Evolutionary conservation across 1,140 invertebrate genomes (phyloP).

Genomic region (Drosophila prosaltans): DNA sequence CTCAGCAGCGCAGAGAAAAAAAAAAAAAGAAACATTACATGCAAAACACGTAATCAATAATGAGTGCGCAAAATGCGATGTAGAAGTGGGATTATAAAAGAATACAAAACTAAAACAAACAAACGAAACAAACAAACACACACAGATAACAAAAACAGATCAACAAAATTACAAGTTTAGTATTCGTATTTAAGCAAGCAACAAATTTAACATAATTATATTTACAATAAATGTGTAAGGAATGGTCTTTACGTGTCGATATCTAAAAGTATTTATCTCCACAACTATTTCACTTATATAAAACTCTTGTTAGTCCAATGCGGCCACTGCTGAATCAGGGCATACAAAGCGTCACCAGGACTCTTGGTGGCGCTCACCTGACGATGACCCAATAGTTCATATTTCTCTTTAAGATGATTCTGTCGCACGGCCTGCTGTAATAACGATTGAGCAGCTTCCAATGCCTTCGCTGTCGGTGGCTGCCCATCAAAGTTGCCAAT

Average conservation of each 20-base stretch:
- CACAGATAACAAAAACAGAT: slow-evolving; percentile 54
- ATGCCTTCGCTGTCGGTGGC: slow-evolving; percentile 83
- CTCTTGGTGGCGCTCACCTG: slow-evolving; percentile 86
- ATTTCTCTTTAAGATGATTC: slow-evolving; percentile 84
- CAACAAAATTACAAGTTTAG: slow-evolving; percentile 85
- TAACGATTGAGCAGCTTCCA: slow-evolving; percentile 84
- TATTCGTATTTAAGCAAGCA: slow-evolving; percentile 84
- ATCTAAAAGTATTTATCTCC: slow-evolving; percentile 40
- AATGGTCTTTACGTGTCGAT: slow-evolving; percentile 79
- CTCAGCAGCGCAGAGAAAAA: slow-evolving; percentile 31
- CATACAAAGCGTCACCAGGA: slow-evolving; percentile 86
- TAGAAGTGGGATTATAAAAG: slow-evolving; percentile 42
- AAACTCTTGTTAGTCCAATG: slow-evolving; percentile 81
- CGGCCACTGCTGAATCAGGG: slow-evolving; percentile 85
- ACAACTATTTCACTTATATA: not conserved
- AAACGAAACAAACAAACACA: slow-evolving; percentile 35
- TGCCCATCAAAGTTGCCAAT: slow-evolving; percentile 84
- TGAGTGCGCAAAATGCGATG: slow-evolving; percentile 22
- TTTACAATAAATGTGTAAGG: slow-evolving; percentile 82
- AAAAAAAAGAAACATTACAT: not conserved
- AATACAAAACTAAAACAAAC: slow-evolving; percentile 38
- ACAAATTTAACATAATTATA: slow-evolving; percentile 82
- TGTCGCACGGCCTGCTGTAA: slow-evolving; percentile 85
- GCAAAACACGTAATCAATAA: slow-evolving; percentile 1
- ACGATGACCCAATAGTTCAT: slow-evolving; percentile 86